Evolutionary conservation across 2,113 vertebrate species (phyloP).

Genomic region (Elephantulus edwardii): DNA sequence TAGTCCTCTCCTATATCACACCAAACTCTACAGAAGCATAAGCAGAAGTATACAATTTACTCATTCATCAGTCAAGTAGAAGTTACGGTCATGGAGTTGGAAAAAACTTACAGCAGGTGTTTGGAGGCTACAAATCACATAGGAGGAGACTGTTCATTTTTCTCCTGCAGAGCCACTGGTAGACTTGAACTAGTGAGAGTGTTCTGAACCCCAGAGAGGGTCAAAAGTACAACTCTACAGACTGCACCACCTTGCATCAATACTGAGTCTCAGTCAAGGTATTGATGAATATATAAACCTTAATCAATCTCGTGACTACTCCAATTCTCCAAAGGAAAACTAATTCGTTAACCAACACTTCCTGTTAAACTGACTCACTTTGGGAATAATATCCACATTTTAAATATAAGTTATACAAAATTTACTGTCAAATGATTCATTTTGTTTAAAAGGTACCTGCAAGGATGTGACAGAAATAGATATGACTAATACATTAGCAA

Average conservation of each 20-base stretch:
- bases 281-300: neutral
- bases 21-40: neutral
- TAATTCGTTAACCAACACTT: neutral
- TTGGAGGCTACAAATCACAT: no score
- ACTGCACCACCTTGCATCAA: no score
- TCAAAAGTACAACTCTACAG: no score
- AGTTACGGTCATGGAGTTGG: no score
- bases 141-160: no score
- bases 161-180: no score
- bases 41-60: no score
- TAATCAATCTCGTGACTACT: neutral
- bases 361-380: neutral
- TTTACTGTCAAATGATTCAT: constrained; percentile 23
- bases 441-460: constrained; percentile 7
- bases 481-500: constrained; percentile 36
- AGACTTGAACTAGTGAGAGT: no score
- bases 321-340: neutral
- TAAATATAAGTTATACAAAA: neutral
- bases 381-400: neutral
- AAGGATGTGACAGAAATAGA: neutral
- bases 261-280: neutral
- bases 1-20: neutral
- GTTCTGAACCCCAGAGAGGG: no score
- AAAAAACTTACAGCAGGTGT: no score
- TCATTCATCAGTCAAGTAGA: no score